A percentile compares a stretch with the other conserved stretches of the same genome.
Conservation (phyloP, 1,140 invertebrate genomes). For the Drosophila orosa region DNA sequence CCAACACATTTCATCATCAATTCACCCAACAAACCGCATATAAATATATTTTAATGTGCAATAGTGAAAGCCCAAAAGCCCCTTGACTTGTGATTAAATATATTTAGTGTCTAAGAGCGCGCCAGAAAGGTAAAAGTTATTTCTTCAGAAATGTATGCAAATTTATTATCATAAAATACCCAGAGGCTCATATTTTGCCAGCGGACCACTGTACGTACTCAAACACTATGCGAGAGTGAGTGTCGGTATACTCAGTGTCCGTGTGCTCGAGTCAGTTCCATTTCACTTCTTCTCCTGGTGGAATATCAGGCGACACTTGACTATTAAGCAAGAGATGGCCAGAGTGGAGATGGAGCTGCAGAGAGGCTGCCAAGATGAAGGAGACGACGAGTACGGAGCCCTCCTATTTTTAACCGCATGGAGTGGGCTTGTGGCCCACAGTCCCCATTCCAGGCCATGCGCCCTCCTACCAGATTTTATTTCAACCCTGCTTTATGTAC, state of each 20-base stretch:
- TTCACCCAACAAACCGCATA: background rate
- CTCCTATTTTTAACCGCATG: constrained; percentile 61
- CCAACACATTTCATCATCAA: background rate
- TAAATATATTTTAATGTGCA: constrained; percentile 15
- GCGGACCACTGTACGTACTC: constrained; percentile 31
- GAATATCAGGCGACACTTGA: constrained; percentile 55
- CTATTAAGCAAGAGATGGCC: constrained; percentile 56
- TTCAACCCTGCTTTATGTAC: background rate
- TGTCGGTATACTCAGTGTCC: background rate
- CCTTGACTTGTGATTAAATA: constrained; percentile 16
- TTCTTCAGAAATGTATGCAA: background rate
- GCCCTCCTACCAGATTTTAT: constrained; percentile 5
- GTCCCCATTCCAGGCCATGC: constrained; percentile 34
- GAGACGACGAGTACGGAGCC: constrained; percentile 3
- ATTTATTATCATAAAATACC: constrained; percentile 17
- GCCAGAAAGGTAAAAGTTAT: constrained; percentile 12
- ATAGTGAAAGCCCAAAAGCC: constrained; percentile 12
- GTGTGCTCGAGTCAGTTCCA: constrained; percentile 35
- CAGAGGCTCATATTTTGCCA: constrained; percentile 5
- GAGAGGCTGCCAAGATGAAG: constrained; percentile 16
- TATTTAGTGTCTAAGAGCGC: constrained; percentile 13
- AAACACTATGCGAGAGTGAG: constrained; percentile 1
- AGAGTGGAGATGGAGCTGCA: constrained; percentile 13
- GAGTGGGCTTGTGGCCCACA: constrained; percentile 59
- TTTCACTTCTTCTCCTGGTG: constrained; percentile 36